Base-by-base conservation (phyloP, 2,888 invertebrate genomes). In the Leptura quadrifasciata region DNA sequence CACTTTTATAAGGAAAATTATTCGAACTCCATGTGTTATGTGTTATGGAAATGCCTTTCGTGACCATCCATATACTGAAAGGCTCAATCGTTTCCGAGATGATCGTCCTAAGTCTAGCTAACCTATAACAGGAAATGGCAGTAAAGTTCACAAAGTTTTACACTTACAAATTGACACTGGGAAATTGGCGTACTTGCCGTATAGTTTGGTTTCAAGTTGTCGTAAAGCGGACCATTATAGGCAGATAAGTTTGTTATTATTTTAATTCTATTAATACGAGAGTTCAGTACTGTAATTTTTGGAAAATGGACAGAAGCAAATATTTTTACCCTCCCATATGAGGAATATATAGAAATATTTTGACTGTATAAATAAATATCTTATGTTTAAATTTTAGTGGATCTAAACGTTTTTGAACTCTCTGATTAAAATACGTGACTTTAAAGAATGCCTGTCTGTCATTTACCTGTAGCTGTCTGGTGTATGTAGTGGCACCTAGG, bases 41-140 rank as follows among this genome's bases (percentile, higher is more conserved):
- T 55, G 75, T 65, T 77, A 79, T 75, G 78, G 77, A 77, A 80
- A 80, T 80, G 74, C 63, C 65, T 71, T 73, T 47, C 75, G 75
- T 76, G 73, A 61, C 79, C 76, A 76, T 79, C 76, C 80, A 73
- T 78, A 80, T 72, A 69, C 72, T 72, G 77, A 78, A 77, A 68
- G 77, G 80, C 77, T 74, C 74, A 68, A 74, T 79, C 76, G 77
- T 31, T 72, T 70, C 39, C 6, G 69, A 47, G 70, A 78, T 75
- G 76, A 76, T 80, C 65, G 54, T 58, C 58, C 67, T 61, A 61
- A 60, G 67, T 72, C 76, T 67, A 68, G 67, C 72, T 69, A 52
- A 75, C 47, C 73, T 58, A 69, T 69, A 74, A 77, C 54, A 31
- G 60, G 54, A 74, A 74, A 64, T 71, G 76, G 63, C 64, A 67